Percentiles rank a stretch among this genome's conserved stretches.
Conservation (phyloP, 2,113 vertebrate species). For the Petromus typicus region DNA sequence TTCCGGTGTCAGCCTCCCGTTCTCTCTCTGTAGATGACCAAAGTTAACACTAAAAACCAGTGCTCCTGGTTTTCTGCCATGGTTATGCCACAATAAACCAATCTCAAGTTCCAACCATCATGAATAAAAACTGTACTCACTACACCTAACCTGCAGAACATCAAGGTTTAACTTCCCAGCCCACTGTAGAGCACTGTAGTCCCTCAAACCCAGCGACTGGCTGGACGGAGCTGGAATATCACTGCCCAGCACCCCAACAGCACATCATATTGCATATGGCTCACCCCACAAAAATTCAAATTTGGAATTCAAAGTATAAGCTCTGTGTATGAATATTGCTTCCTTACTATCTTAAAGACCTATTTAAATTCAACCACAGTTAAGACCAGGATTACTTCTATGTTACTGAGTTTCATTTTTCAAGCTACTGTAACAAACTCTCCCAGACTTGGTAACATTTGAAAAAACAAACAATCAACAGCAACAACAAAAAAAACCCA, state of each 20-base stretch:
- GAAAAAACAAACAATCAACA: background rate
- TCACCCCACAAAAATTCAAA: background rate
- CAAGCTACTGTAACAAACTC: background rate
- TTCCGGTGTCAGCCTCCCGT: background rate
- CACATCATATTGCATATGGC: background rate
- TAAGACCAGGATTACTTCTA: background rate
- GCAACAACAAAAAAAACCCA: background rate
- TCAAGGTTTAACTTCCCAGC: background rate
- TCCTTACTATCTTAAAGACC: background rate
- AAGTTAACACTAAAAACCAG: background rate
- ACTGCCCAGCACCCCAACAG: background rate
- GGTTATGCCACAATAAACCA: background rate
- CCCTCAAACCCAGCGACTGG: background rate
- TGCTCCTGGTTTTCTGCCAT: background rate
- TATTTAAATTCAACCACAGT: too few species aligned
- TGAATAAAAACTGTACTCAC: background rate
- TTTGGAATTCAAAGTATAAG: background rate
- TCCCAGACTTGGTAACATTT: background rate
- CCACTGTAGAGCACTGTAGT: background rate
- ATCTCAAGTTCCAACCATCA: background rate
- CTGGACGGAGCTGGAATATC: background rate
- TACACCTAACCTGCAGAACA: background rate
- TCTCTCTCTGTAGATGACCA: background rate
- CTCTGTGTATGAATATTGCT: background rate
- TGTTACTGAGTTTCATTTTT: background rate